Percentiles rank a stretch among this genome's conserved stretches.
Conservation (phyloP, 2,113 vertebrate species). For the Anas platyrhynchos region DNA sequence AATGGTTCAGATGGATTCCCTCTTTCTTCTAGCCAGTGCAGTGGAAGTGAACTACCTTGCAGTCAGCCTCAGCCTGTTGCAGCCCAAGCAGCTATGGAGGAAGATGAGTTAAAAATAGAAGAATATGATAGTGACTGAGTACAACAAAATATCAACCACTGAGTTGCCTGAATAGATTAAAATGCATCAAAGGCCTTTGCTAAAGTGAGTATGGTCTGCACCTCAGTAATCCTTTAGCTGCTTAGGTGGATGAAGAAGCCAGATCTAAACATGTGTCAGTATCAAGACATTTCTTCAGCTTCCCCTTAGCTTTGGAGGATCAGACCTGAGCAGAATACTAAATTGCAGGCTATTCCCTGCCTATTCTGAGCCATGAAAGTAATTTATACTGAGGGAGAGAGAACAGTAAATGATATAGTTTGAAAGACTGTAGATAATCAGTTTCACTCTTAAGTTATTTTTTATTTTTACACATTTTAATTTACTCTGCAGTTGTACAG, state of each 20-base stretch:
- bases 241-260: background rate
- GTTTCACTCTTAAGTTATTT: slow-evolving; percentile 13
- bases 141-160: background rate
- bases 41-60: slow-evolving; percentile 76
- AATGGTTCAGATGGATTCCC: background rate
- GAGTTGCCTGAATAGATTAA: background rate
- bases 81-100: slow-evolving; percentile 76
- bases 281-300: rapidly evolving
- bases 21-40: slow-evolving; percentile 72
- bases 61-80: slow-evolving; percentile 86
- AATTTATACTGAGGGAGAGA: background rate
- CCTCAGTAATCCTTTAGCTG: background rate
- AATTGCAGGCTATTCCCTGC: background rate
- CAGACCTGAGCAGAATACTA: background rate
- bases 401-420: background rate
- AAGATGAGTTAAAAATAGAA: slow-evolving; percentile 86
- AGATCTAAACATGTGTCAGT: no score
- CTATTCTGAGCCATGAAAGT: slow-evolving; percentile 1
- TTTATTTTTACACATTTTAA: slow-evolving; percentile 32
- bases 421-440: background rate
- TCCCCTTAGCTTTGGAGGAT: background rate
- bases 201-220: background rate
- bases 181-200: background rate
- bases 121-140: slow-evolving; percentile 87
- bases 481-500: slow-evolving; percentile 9